Evolutionary conservation across 2,113 vertebrate species (phyloP).

Genomic region (Gopherus evgoodei): DNA sequence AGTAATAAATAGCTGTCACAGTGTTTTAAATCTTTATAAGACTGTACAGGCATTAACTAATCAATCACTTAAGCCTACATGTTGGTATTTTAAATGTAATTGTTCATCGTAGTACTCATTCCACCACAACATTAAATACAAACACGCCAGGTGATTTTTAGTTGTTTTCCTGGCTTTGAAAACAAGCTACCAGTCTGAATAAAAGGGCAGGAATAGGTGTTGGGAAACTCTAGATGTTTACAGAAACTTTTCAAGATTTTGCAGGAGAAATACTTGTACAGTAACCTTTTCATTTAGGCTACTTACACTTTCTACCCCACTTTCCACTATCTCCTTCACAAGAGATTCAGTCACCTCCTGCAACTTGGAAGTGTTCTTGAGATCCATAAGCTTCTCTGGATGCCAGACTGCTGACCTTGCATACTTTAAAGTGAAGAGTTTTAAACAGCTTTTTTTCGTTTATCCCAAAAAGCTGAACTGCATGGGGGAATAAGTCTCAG

Average conservation of each 20-base stretch:
- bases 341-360: constrained; percentile 30
- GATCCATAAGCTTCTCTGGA: constrained; percentile 40
- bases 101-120: not conserved
- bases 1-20: too few species aligned
- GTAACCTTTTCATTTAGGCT: not conserved
- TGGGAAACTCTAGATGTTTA: not conserved
- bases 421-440: constrained; percentile 36
- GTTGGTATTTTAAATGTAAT: not conserved
- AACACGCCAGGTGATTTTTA: not conserved
- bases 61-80: not conserved
- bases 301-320: constrained; percentile 15
- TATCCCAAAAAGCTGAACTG: constrained; percentile 14
- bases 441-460: constrained; percentile 28
- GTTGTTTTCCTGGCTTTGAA: constrained; percentile 16
- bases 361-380: constrained; percentile 50
- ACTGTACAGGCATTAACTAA: not conserved
- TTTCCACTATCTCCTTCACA: not conserved
- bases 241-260: not conserved
- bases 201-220: not conserved
- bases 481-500: constrained; percentile 3
- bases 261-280: not conserved
- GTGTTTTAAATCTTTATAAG: not conserved
- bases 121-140: not conserved
- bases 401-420: constrained; percentile 4
- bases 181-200: not conserved